These are phyloP conservation scores for Lysandra coridon DNA, from an alignment of 2,888 invertebrate genomes.

Conservation along the genomic window DNA sequence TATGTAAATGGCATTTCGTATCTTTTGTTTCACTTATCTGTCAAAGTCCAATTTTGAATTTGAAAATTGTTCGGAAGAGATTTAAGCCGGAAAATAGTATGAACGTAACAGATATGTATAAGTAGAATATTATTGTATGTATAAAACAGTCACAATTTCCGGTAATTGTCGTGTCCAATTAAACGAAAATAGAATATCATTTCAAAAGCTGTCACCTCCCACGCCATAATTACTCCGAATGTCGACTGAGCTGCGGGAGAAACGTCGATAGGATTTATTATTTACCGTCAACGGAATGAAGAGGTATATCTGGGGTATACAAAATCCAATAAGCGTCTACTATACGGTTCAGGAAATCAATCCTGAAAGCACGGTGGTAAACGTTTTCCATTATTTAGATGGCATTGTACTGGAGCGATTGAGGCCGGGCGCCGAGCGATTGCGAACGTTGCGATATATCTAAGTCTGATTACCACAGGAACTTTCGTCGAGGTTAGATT, in stretches of 20 bases:
- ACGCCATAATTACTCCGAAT: conserved; percentile 22
- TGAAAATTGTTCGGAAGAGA: no score
- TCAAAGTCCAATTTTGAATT: no score
- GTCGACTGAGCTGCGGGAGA: conserved; percentile 4
- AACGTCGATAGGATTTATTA: conserved; percentile 39
- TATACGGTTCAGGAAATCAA: conserved; percentile 67
- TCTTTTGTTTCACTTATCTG: no score
- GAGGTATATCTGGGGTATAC: conserved; percentile 50
- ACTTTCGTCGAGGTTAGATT: conserved; percentile 36
- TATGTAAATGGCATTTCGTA: no score
- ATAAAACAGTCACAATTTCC: neutral
- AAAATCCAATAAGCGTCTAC: conserved; percentile 62
- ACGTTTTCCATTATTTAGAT: conserved; percentile 70
- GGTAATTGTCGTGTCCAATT: neutral
- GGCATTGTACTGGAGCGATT: conserved; percentile 45
- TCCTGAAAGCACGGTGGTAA: conserved; percentile 62
- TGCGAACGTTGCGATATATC: conserved; percentile 60
- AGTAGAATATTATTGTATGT: no score
- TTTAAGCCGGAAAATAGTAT: no score
- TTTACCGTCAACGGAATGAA: conserved; percentile 39
- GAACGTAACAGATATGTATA: no score
- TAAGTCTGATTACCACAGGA: conserved; percentile 56
- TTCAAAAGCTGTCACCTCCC: conserved; percentile 26
- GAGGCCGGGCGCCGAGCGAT: conserved; percentile 49
- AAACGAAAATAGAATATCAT: conserved; percentile 8